phyloP scores from a whole-genome alignment of 2,113 vertebrate species.

The Mormyrus iriodes region DNA sequence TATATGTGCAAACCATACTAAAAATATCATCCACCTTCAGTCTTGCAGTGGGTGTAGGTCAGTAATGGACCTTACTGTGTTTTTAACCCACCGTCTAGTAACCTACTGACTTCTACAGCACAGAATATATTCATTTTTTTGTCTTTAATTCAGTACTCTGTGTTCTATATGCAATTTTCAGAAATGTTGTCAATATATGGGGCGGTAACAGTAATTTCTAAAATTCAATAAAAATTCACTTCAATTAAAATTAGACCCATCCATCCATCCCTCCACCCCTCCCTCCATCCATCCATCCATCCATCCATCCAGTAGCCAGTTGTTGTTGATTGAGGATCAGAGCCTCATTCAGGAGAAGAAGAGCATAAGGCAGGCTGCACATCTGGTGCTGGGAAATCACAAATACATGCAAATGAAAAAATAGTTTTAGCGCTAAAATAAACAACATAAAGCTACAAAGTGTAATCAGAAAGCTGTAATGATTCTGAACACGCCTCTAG shows the following conservation, averaged over 20 bases:
- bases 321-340: background rate
- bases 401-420: background rate
- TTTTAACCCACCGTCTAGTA: background rate
- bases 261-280: too few species aligned
- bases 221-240: background rate
- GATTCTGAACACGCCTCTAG: background rate
- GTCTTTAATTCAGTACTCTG: background rate
- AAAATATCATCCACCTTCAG: background rate
- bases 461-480: background rate
- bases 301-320: background rate
- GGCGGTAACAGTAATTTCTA: background rate
- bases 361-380: background rate
- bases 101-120: background rate
- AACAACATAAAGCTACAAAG: background rate
- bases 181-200: background rate
- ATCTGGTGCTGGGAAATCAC: background rate
- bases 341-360: background rate
- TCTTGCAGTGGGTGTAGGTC: background rate
- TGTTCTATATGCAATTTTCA: background rate
- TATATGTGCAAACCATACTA: background rate
- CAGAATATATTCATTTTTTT: background rate
- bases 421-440: background rate
- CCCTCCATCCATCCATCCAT: background rate
- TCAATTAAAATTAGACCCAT: background rate
- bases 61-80: too few species aligned